Conservation (phyloP, 1,140 invertebrate genomes). For the Liolophura sinensis region DNA sequence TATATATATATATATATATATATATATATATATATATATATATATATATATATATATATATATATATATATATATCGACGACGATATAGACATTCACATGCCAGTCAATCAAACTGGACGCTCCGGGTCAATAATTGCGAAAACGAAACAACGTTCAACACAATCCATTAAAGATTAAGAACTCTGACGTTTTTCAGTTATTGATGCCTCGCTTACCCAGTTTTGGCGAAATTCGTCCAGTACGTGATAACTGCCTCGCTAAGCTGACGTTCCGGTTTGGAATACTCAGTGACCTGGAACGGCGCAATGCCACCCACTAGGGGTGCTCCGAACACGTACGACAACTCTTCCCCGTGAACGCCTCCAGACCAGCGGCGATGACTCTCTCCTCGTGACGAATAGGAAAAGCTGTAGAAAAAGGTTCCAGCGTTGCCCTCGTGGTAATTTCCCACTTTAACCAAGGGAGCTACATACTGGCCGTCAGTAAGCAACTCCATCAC, state of each 20-base stretch:
- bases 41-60: no score
- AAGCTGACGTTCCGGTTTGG: conserved; percentile 81
- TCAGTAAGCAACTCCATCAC: conserved; percentile 87
- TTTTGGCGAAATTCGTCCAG: conserved; percentile 90
- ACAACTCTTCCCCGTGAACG: conserved; percentile 86
- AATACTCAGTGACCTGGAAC: conserved; percentile 81
- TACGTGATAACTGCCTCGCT: conserved; percentile 90
- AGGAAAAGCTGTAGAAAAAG: conserved; percentile 52
- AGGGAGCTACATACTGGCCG: conserved; percentile 82
- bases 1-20: no score
- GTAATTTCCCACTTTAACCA: conserved; percentile 85
- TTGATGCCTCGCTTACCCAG: conserved; percentile 80
- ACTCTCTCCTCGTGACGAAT: conserved; percentile 87
- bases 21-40: no score
- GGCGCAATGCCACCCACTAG: conserved; percentile 75
- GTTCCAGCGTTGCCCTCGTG: conserved; percentile 67
- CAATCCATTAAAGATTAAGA: no score
- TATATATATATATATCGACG: no score
- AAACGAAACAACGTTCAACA: no score
- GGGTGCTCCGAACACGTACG: conserved; percentile 87
- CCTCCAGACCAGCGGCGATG: conserved; percentile 72
- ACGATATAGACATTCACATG: no score
- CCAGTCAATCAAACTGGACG: no score
- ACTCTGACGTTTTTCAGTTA: no score
- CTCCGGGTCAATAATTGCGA: no score